Base-by-base conservation (phyloP, 1,140 invertebrate genomes). In the Matsumurasca onukii region DNA sequence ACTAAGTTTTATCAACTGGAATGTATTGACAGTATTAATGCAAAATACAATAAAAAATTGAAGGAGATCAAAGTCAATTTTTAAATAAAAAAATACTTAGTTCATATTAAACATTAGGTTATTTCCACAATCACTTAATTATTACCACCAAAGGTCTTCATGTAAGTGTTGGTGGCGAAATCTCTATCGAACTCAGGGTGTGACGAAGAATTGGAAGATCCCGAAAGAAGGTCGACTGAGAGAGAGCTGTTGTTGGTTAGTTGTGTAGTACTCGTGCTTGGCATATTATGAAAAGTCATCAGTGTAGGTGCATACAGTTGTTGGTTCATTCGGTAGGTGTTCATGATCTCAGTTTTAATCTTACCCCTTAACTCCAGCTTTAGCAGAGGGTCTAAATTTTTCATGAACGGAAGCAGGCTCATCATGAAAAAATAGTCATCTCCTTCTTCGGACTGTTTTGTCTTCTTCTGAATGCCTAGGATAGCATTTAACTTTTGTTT, bases 281-380 rank as follows among this genome's bases (percentile, higher is more conserved):
- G 3, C 20, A 22, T 12, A 12, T 20, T 12, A 20, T 52, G 12
- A 20, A 52, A 52, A 52, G 12, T 12, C 20, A 22, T 22, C 12
- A 52, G 49, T 20, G 12, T 12, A 12, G 49, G 49, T 15, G 49
- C 49, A 15, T 3, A 12, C 5, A 12, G 12, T 3, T 52, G 5
- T 20, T 52, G 49, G 49, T 52, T 12, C 12, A 52, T 12, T 22
- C 49, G 12, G 49, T 52, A 52, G 22, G 12, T 52, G 5, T 52
- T 5, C 49, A 52, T 52, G 12, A 52, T 22, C 20, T 52, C 49
- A 15, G 5, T 52, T 52, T 52, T 12, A 52, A 52, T 52, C 22
- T 52, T 52, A 52, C 49, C 20, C 20, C 49, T 52, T 22, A 52
- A 22, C 49, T 52, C 49, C 12, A 52, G 20, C 20, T 52, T 52